A percentile compares a stretch with the other conserved stretches of the same genome.
Conservation (phyloP, 2,113 vertebrate species). For the Bagarius yarrelli region DNA sequence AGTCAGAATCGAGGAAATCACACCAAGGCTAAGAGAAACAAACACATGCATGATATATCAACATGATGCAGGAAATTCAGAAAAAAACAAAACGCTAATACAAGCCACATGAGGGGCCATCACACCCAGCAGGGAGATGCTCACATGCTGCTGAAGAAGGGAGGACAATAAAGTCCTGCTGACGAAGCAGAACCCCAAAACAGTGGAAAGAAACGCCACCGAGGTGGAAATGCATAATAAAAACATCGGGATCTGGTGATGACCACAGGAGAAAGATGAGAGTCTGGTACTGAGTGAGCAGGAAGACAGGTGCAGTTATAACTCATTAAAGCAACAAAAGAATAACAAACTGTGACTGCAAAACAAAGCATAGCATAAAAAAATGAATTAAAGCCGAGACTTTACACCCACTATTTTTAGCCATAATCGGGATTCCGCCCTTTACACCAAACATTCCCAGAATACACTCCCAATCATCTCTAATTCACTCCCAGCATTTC, state of each 20-base stretch:
- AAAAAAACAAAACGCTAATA: conserved; percentile 49
- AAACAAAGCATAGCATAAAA: background rate
- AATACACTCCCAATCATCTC: too few species aligned
- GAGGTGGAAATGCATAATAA: conserved; percentile 19
- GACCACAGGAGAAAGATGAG: background rate
- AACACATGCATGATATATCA: conserved; percentile 27
- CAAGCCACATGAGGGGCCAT: conserved; percentile 11
- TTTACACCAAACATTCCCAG: too few species aligned
- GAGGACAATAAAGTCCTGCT: conserved; percentile 20
- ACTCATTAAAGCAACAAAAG: conserved; percentile 29
- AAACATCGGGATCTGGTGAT: background rate
- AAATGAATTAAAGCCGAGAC: too few species aligned
- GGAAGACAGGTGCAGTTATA: background rate
- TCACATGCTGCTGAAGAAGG: conserved; percentile 8
- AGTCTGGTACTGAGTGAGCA: conserved; percentile 2
- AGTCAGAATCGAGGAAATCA: conserved; percentile 27
- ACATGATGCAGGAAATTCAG: conserved; percentile 6
- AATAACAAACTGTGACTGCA: background rate
- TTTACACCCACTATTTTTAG: too few species aligned
- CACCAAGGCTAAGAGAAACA: conserved; percentile 39
- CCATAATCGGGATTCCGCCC: too few species aligned
- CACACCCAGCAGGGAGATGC: conserved; percentile 38
- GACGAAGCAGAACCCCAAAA: conserved; percentile 17
- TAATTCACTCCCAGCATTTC: too few species aligned
- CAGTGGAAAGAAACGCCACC: conserved; percentile 7